Percentiles rank a stretch among this genome's conserved stretches.
phyloP scores from a whole-genome alignment of 2,888 invertebrate genomes.

The Drosophila cracens region DNA sequence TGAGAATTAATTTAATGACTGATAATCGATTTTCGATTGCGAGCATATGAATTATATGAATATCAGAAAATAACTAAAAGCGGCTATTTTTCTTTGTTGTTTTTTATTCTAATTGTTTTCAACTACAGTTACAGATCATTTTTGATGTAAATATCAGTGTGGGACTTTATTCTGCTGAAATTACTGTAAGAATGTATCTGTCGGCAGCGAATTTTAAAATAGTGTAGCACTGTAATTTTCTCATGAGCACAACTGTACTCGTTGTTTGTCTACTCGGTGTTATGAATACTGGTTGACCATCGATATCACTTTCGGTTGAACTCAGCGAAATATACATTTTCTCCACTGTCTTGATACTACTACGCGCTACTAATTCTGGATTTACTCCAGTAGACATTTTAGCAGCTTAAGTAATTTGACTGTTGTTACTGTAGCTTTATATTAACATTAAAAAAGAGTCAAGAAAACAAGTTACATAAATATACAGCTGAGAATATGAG shows the following conservation, averaged over 20 bases:
- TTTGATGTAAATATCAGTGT: background rate
- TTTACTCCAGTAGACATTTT: background rate
- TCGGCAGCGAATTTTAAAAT: background rate
- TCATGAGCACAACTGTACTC: background rate
- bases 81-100: background rate
- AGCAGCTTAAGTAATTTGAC: background rate
- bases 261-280: background rate
- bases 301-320: background rate
- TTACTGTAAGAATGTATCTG: background rate
- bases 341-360: background rate
- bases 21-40: conserved; percentile 1
- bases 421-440: background rate
- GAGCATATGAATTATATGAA: background rate
- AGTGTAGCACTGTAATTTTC: background rate
- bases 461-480: conserved; percentile 9
- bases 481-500: conserved; percentile 15
- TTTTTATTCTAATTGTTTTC: background rate
- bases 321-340: background rate
- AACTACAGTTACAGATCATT: background rate
- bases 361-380: background rate
- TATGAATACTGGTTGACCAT: background rate
- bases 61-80: background rate
- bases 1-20: conserved; percentile 20
- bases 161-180: background rate
- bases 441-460: background rate